Conservation (phyloP, 2,797 vertebrate genomes). For the Darevskia nairensis region DNA sequence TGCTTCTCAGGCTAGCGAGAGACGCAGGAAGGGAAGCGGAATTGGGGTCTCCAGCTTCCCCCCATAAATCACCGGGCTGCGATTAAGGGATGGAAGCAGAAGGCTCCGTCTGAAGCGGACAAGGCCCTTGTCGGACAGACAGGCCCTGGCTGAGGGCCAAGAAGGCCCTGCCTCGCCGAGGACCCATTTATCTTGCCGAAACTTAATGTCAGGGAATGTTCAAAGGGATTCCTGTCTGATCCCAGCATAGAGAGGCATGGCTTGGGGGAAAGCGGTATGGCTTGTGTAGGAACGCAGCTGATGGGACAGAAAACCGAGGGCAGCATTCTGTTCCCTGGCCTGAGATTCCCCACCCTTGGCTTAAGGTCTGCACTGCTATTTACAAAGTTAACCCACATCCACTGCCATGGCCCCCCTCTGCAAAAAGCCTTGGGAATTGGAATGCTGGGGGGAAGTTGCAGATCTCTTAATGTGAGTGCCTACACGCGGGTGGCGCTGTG, state of each 20-base stretch:
- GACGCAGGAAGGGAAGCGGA: background rate
- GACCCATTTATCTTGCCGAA: conserved; percentile 19
- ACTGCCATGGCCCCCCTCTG: background rate
- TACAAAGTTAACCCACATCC: background rate
- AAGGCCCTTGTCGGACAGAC: background rate
- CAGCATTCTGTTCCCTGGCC: no score
- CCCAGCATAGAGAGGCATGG: background rate
- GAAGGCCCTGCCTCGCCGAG: background rate
- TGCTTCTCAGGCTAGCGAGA: background rate
- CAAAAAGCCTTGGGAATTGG: background rate
- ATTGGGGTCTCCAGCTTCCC: background rate
- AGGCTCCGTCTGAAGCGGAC: background rate
- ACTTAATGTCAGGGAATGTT: background rate
- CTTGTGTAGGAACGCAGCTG: no score
- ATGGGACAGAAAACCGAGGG: no score
- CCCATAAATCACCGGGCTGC: conserved; percentile 5
- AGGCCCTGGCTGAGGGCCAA: background rate
- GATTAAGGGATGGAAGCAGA: conserved; percentile 1
- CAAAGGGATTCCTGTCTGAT: background rate
- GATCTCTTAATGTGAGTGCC: background rate
- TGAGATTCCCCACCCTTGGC: background rate
- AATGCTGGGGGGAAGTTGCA: background rate
- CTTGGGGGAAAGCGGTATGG: background rate
- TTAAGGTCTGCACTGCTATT: no score
- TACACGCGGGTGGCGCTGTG: no score